Evolutionary conservation across 2,797 vertebrate species (phyloP), one percentile per base, ranked within the genome.

Genomic region (Rhynchonycteris naso): DNA sequence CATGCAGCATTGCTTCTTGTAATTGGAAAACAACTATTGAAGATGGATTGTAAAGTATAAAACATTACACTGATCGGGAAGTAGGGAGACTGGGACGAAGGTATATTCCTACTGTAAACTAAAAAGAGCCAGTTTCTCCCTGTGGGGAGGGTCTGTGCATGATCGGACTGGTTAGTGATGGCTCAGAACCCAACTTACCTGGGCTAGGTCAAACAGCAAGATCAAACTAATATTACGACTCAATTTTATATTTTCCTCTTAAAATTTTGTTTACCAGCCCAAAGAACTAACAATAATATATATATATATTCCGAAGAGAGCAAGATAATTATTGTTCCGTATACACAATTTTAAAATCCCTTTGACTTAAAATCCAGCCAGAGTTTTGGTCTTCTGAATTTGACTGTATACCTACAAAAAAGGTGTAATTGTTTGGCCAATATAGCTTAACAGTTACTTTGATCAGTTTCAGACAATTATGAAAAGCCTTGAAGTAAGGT

Each of bases 301-400:
- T 9, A 33, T 13, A 72, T 30, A 56, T 16, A 58, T 18, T 16
- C n/a, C n/a, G 13, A 89, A 61, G 43, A 81, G 13, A 65, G 56
- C 38, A 47, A 82, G n/a, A 12, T 33, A 72, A 78, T 6, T 30
- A 71, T 7, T 68, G 33, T 50, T 76, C 80, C 54, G 81, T 83
- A 90, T 13, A 38, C 8, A 80, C 4, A 75, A 24, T 69, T 88
- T 82, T 33, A 69, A 89, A 86, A 68, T 81, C 33, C 16, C 26
- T 82, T 2, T 95, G 68, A 59, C 81, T 82, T 82, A 89, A 88
- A 95, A 89, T 80, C 74, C 59, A 90, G 87, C 43, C 28, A 28
- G 12, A 14, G 8, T 59, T 92, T 91, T 71, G 35, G 24, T 65
- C 56, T 80, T 59, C 35, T n/a, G 5, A 68, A 75, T 50, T 69